phyloP scores from a whole-genome alignment of 2,888 invertebrate genomes.

The Polydrusus tereticollis region DNA sequence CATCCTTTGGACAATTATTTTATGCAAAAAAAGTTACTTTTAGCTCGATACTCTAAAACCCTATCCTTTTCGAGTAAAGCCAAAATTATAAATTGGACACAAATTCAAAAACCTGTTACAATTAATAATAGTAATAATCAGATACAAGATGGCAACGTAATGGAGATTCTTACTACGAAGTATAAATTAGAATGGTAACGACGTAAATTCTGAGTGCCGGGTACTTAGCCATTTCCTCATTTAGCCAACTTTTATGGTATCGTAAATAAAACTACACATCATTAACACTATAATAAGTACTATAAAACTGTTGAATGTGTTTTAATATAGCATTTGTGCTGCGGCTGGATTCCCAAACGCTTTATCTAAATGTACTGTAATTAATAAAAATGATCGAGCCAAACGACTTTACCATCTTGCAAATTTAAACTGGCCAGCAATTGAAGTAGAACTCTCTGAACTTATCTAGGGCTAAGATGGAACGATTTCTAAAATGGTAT shows the following conservation, averaged over 20 bases:
- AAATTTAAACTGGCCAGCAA: not conserved
- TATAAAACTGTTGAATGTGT: conserved; percentile 39
- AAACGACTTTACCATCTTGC: conserved; percentile 8
- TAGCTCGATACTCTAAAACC: too few relatives aligned
- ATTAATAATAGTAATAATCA: conserved; percentile 10
- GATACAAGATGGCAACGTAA: not conserved
- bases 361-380: conserved; percentile 16
- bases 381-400: conserved; percentile 13
- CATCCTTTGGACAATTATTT: too few relatives aligned
- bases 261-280: conserved; percentile 51
- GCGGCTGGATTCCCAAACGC: conserved; percentile 7
- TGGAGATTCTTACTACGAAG: conserved; percentile 27
- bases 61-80: too few relatives aligned
- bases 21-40: too few relatives aligned
- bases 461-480: too few relatives aligned
- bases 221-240: conserved; percentile 49
- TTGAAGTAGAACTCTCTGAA: not conserved
- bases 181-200: conserved; percentile 40
- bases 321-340: conserved; percentile 25
- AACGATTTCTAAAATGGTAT: too few relatives aligned
- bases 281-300: conserved; percentile 47
- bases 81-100: too few relatives aligned
- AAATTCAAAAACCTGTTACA: too few relatives aligned
- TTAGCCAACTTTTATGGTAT: conserved; percentile 48
- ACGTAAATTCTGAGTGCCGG: conserved; percentile 37